Evolutionary conservation across 2,888 invertebrate species (phyloP).

Genomic region (Hylaea fasciaria): DNA sequence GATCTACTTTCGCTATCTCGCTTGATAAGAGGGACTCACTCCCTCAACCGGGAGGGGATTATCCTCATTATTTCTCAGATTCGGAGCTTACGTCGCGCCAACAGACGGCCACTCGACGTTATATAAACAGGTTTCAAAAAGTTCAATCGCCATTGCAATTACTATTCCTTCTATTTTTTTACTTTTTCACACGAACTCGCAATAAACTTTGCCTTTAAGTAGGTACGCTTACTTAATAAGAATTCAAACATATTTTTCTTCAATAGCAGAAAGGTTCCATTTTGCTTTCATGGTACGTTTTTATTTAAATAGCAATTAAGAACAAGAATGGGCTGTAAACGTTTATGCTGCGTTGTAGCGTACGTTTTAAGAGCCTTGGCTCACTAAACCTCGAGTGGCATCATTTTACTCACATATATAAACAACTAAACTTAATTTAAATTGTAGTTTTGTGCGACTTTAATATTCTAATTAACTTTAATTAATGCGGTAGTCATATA

Average conservation of each 20-base stretch:
- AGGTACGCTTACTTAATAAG: constrained; percentile 62
- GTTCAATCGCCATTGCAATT: constrained; percentile 35
- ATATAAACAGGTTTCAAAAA: constrained; percentile 34
- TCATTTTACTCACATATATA: constrained; percentile 62
- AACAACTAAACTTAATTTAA: constrained; percentile 42
- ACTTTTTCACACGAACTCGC: constrained; percentile 37
- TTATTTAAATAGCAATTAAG: constrained; percentile 83
- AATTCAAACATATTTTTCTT: constrained; percentile 58
- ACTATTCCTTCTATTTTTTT: constrained; percentile 48
- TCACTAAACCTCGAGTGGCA: constrained; percentile 63
- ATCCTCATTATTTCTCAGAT: constrained; percentile 75
- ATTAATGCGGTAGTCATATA: background rate
- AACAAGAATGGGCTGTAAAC: constrained; percentile 82
- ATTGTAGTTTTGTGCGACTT: constrained; percentile 12
- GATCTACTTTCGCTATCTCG: constrained; percentile 75
- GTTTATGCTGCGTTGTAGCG: constrained; percentile 72
- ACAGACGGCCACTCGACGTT: constrained; percentile 37
- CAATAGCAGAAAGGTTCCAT: constrained; percentile 61
- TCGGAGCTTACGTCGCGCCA: constrained; percentile 49
- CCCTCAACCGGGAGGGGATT: constrained; percentile 64
- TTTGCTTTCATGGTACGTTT: constrained; percentile 78
- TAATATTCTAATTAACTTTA: background rate
- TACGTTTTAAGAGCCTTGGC: constrained; percentile 67
- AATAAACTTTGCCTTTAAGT: constrained; percentile 59
- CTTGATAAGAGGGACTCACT: constrained; percentile 67